Evolutionary conservation across 2,888 invertebrate species (phyloP).

Genomic region (Cyaniris semiargus): DNA sequence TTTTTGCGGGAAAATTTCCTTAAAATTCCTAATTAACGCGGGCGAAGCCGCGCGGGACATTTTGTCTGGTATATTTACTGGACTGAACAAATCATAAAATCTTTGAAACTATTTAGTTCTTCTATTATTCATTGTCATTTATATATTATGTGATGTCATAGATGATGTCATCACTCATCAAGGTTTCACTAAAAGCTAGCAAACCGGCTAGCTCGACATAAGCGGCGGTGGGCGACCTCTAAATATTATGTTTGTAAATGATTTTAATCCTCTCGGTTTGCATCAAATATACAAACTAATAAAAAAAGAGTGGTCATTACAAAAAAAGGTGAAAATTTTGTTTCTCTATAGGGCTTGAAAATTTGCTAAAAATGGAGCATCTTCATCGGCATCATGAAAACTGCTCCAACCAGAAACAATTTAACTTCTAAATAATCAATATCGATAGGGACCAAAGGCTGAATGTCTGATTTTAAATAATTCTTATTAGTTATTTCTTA

Average conservation of each 20-base stretch:
- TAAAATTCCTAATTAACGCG: too few species aligned
- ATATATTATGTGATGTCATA: conserved; percentile 58
- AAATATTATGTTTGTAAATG: conserved; percentile 74
- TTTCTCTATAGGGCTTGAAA: too few species aligned
- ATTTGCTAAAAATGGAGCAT: background rate
- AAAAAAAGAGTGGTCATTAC: too few species aligned
- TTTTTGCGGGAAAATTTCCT: too few species aligned
- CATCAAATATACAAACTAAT: conserved; percentile 22
- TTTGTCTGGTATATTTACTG: background rate
- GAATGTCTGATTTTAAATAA: too few species aligned
- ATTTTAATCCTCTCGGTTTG: conserved; percentile 56
- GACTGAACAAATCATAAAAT: background rate
- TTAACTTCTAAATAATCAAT: too few species aligned
- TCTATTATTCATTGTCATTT: background rate
- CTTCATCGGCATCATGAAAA: background rate
- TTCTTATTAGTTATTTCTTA: too few species aligned
- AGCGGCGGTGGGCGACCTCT: conserved; percentile 59
- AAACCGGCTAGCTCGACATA: conserved; percentile 63
- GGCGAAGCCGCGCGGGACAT: too few species aligned
- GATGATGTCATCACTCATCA: conserved; percentile 68
- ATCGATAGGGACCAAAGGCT: too few species aligned
- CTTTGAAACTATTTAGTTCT: background rate
- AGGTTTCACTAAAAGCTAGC: conserved; percentile 53
- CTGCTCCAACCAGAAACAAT: too few species aligned
- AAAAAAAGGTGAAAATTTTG: too few species aligned